phyloP scores from a whole-genome alignment of 2,888 invertebrate species.

The Brenthis hecate region DNA sequence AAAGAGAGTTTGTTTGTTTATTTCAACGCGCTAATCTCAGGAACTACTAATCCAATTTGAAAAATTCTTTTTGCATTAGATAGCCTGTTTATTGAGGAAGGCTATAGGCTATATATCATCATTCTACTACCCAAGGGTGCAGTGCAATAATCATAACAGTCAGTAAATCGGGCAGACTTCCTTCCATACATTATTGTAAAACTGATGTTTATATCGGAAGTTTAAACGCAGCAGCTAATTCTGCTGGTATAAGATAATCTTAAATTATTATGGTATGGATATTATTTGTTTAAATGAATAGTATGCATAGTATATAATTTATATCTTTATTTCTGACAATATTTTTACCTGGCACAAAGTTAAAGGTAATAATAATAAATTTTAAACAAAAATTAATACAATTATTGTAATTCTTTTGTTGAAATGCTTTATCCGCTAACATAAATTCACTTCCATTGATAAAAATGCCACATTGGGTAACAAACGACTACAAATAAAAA shows the following conservation, averaged over 20 bases:
- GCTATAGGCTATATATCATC: too few relatives aligned
- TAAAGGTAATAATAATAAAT: conserved; percentile 26
- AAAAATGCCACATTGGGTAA: conserved; percentile 29
- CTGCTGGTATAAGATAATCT: neutral
- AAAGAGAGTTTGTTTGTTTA: too few relatives aligned
- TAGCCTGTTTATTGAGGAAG: too few relatives aligned
- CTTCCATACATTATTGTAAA: too few relatives aligned
- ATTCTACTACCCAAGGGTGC: too few relatives aligned
- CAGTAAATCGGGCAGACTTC: too few relatives aligned
- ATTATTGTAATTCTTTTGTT: conserved; percentile 31
- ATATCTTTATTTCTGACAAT: conserved; percentile 13
- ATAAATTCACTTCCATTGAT: conserved; percentile 32
- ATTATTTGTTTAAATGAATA: neutral
- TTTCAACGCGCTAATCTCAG: too few relatives aligned
- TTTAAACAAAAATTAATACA: conserved; percentile 21
- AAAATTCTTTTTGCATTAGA: too few relatives aligned
- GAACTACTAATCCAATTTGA: too few relatives aligned
- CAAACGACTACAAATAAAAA: conserved; percentile 28
- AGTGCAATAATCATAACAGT: too few relatives aligned
- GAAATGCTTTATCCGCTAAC: conserved; percentile 24
- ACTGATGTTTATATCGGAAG: too few relatives aligned
- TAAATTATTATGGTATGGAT: neutral
- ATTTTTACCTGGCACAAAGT: conserved; percentile 8
- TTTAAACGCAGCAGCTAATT: too few relatives aligned
- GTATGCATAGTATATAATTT: neutral